These are phyloP conservation scores for Stenchaetothrips biformis DNA, from an alignment of 2,888 invertebrate species.

Conservation along the genomic window DNA sequence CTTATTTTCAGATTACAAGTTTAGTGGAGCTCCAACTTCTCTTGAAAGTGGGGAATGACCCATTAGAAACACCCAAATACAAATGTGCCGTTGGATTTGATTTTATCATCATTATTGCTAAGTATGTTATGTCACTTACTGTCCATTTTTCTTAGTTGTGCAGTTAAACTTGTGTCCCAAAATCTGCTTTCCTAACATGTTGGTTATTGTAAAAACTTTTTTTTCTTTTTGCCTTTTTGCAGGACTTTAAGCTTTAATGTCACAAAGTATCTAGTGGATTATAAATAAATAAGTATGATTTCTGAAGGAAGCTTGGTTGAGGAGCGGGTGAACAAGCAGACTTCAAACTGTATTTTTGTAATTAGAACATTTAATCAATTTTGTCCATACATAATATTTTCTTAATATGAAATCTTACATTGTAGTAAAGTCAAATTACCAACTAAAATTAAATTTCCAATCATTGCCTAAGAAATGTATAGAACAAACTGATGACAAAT, in stretches of 20 bases:
- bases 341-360: not conserved
- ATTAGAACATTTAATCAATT: not conserved
- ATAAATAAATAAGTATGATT: not conserved
- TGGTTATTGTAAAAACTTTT: constrained; percentile 2
- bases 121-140: constrained; percentile 41
- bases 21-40: constrained; percentile 78
- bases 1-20: constrained; percentile 60
- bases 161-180: constrained; percentile 9
- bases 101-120: constrained; percentile 71
- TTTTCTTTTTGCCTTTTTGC: constrained; percentile 33
- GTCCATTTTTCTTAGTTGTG: constrained; percentile 17
- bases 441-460: not conserved
- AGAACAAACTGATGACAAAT: not conserved
- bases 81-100: constrained; percentile 82
- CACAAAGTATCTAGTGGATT: constrained; percentile 38
- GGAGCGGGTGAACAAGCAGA: not conserved
- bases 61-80: constrained; percentile 74
- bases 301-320: not conserved
- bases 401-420: not conserved
- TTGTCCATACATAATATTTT: not conserved
- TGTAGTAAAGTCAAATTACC: not conserved
- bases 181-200: constrained; percentile 16
- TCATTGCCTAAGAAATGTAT: not conserved
- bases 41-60: constrained; percentile 63
- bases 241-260: constrained; percentile 39